Base-by-base conservation (phyloP, 2,113 vertebrate genomes). In the Pseudopipra pipra region DNA sequence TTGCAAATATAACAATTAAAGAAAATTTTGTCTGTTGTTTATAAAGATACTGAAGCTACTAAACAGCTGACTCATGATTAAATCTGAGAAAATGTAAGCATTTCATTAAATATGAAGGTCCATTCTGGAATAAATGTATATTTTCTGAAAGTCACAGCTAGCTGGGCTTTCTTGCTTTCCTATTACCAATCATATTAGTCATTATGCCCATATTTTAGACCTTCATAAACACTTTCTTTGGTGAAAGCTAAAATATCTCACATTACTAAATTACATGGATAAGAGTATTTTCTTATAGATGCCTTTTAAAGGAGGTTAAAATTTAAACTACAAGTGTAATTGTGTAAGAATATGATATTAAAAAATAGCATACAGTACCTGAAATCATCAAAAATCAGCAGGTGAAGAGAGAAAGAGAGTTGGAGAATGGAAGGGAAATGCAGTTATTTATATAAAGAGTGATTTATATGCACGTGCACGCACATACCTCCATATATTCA, bases 71-170 rank as follows among this genome's bases (percentile, higher is more conserved):
- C 31, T 37, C 30, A 54, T 37, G 33, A 70, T 94, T 90, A 84
- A 77, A 85, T 92, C 21, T 22, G 63, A 90, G 52, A 59, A 47
- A 94, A 74, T 91, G 86, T 76, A 89, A 94, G 14, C 23, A 78
- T 96, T 95, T 93, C 20, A 46, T 90, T 94, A 85, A 85, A 84
- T 9, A 43, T 78, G 49, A 93, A 85, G 10, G 47, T 59, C 31
- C 65, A 25, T 66, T 55, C 16, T 72, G 30, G 14, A 67, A 35
- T 74, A 51, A 55, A 21, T 70, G 16, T 49, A n/a, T 33, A 12
- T 30, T 81, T 89, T 77, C 7, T 3, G 37, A 37, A 37, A 30
- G 39, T 24, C 20, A 75, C 47, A 72, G 4, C 28, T 73, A 52
- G 21, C 17, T 81, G n/a, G 67, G 20, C 5, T 62, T 82, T 76